Evolutionary conservation across 2,797 vertebrate species (phyloP).

Genomic region (Rhyacichthys aspro): DNA sequence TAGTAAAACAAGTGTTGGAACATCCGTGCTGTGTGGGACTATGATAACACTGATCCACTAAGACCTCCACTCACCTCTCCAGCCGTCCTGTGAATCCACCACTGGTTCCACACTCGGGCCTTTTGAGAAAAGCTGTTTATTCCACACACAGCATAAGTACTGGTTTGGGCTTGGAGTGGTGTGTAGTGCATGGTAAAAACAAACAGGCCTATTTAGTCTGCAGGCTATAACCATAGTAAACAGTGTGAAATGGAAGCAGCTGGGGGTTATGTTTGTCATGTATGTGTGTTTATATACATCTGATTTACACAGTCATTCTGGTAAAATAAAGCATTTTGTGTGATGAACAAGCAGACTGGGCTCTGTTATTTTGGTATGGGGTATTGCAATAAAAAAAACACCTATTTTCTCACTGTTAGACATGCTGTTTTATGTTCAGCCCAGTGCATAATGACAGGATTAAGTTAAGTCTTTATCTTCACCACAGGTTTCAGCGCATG

Average conservation of each 20-base stretch:
- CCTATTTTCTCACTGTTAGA: slow-evolving; percentile 14
- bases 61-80: slow-evolving; percentile 66
- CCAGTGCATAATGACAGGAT: slow-evolving; percentile 33
- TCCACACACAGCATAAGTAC: slow-evolving; percentile 71
- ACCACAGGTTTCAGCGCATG: slow-evolving; percentile 36
- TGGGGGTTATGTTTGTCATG: slow-evolving; percentile 61
- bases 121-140: slow-evolving; percentile 80
- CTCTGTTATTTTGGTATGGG: slow-evolving; percentile 31
- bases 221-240: slow-evolving; percentile 71
- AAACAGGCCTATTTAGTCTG: slow-evolving; percentile 80
- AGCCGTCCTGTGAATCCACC: slow-evolving; percentile 46
- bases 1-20: slow-evolving; percentile 50
- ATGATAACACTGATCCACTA: slow-evolving; percentile 74
- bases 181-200: slow-evolving; percentile 73
- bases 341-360: slow-evolving; percentile 30
- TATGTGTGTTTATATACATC: slow-evolving; percentile 48
- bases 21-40: slow-evolving; percentile 59
- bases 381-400: slow-evolving; percentile 33
- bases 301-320: slow-evolving; percentile 44
- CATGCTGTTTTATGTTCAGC: slow-evolving; percentile 33
- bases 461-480: slow-evolving; percentile 45
- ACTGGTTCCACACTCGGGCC: slow-evolving; percentile 57
- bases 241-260: slow-evolving; percentile 74
- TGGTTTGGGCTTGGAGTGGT: slow-evolving; percentile 70
- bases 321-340: slow-evolving; percentile 24